These are phyloP conservation scores for Aculops lycopersici DNA, from an alignment of 1,140 invertebrate genomes.

Conservation along the genomic window DNA sequence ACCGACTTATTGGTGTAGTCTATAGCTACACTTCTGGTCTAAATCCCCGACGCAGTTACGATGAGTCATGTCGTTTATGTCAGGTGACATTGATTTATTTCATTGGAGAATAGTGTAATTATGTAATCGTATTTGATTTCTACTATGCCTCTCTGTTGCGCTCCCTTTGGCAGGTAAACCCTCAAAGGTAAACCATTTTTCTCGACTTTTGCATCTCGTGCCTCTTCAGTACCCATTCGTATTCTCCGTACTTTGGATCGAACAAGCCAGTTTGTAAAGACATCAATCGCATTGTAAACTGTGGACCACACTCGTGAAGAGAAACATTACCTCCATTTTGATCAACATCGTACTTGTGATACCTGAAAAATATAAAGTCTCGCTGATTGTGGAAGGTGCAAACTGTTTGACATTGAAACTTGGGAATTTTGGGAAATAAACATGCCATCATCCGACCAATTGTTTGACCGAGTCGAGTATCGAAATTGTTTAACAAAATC, in stretches of 20 bases:
- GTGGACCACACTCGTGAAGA: conserved; percentile 67
- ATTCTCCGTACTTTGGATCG: conserved; percentile 79
- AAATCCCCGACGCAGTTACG: no score
- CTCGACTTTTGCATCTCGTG: conserved; percentile 28
- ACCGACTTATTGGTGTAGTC: no score
- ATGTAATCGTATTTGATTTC: no score
- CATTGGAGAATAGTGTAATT: no score
- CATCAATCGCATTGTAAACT: conserved; percentile 66
- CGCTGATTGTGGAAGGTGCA: conserved; percentile 95
- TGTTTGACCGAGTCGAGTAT: conserved; percentile 56
- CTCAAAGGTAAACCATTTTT: neutral
- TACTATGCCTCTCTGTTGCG: no score
- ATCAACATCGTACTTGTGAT: conserved; percentile 38
- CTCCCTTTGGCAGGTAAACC: no score
- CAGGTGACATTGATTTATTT: no score
- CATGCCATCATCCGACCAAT: conserved; percentile 74
- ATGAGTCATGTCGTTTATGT: no score
- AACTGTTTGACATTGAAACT: conserved; percentile 62
- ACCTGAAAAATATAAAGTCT: conserved; percentile 93
- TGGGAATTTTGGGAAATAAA: conserved; percentile 75
- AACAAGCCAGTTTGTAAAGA: conserved; percentile 86
- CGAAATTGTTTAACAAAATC: conserved; percentile 83
- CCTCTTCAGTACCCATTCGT: conserved; percentile 66
- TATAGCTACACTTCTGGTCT: no score
- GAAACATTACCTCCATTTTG: conserved; percentile 31